These are phyloP conservation scores for Nicator chloris DNA, from an alignment of 2,113 vertebrate species.

Conservation along the genomic window DNA sequence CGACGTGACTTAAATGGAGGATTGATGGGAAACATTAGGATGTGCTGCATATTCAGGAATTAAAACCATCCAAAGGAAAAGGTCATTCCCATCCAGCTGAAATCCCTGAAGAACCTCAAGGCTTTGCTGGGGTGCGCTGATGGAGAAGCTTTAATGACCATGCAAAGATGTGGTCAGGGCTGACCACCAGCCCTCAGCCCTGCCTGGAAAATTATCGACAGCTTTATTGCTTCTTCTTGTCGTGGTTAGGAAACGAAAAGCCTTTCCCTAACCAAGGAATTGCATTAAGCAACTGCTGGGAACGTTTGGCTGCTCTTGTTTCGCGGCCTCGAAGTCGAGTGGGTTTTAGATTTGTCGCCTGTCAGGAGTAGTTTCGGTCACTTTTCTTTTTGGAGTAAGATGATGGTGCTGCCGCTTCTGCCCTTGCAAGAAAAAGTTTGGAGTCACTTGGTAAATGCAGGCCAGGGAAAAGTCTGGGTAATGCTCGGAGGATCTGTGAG, in stretches of 20 bases:
- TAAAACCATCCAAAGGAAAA: conserved; percentile 53
- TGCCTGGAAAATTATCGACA: conserved; percentile 73
- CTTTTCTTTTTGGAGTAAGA: conserved; percentile 43
- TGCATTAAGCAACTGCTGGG: conserved; percentile 73
- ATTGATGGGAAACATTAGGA: conserved; percentile 19
- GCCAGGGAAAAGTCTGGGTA: background rate
- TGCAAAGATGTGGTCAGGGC: conserved; percentile 67
- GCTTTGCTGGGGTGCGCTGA: conserved; percentile 25
- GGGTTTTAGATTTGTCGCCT: conserved; percentile 59
- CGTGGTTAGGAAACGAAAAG: conserved; percentile 72
- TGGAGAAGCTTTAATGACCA: conserved; percentile 67
- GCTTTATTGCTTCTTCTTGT: conserved; percentile 81
- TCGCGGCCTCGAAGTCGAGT: conserved; percentile 27
- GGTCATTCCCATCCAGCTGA: conserved; percentile 30
- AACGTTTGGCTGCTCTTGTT: conserved; percentile 48
- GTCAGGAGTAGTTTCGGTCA: conserved; percentile 71
- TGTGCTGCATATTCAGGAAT: conserved; percentile 27
- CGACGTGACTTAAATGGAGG: conserved; percentile 48
- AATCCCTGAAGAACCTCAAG: conserved; percentile 66
- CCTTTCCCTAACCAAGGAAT: conserved; percentile 69
- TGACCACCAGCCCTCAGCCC: conserved; percentile 48
- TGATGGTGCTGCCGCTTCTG: background rate
- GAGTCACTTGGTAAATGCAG: background rate
- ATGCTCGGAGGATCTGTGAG: background rate
- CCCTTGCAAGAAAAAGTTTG: background rate